A percentile compares a stretch with the other conserved stretches of the same genome.
Conservation (phyloP, 2,113 vertebrate genomes). For the Antennarius striatus region DNA sequence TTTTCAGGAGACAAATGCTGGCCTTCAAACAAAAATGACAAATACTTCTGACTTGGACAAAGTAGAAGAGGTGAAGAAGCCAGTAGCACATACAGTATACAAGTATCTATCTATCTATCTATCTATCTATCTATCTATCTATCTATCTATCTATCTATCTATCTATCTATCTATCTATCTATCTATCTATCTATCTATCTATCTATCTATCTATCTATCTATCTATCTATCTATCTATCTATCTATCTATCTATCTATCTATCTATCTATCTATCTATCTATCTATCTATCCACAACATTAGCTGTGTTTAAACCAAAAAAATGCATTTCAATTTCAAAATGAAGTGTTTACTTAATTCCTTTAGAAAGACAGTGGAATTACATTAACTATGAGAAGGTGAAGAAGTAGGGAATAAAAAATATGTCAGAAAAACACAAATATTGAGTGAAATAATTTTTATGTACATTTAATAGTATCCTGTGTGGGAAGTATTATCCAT, state of each 20-base stretch:
- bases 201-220: too few species aligned
- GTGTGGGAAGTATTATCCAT: conserved; percentile 20
- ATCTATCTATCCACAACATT: too few species aligned
- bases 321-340: conserved; percentile 40
- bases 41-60: conserved; percentile 35
- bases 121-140: too few species aligned
- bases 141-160: too few species aligned
- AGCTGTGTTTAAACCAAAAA: not conserved
- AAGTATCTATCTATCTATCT: too few species aligned
- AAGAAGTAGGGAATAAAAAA: conserved; percentile 44
- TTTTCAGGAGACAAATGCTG: conserved; percentile 34
- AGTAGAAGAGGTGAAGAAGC: conserved; percentile 41
- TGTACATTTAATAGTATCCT: conserved; percentile 13
- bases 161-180: too few species aligned
- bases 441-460: conserved; percentile 22
- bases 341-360: conserved; percentile 1
- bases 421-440: conserved; percentile 14
- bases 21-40: conserved; percentile 48
- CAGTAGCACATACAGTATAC: not conserved
- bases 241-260: too few species aligned
- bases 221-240: too few species aligned
- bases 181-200: too few species aligned
- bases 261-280: too few species aligned
- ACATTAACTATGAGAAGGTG: conserved; percentile 40
- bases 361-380: conserved; percentile 22